These are phyloP conservation scores for Bergia sp. DNA, from an alignment of 92 coral and sea anemone genomes.

Conservation along the genomic window DNA sequence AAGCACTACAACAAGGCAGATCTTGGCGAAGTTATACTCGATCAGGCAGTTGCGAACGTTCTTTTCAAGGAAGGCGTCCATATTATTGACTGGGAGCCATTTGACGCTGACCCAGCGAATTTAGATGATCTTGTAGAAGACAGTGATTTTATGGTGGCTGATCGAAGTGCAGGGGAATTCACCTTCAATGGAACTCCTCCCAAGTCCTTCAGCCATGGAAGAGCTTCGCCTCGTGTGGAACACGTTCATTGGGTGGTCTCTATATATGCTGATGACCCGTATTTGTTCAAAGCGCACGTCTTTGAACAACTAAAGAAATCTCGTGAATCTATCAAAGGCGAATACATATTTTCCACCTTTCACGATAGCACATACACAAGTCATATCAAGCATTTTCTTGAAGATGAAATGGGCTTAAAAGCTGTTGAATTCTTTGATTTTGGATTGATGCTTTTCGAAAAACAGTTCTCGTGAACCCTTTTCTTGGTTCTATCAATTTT, in stretches of 20 bases:
- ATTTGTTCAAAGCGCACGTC: constrained; percentile 79
- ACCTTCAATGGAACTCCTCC: constrained; percentile 55
- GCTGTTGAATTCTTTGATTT: constrained; percentile 91
- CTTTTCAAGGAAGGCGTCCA: constrained; percentile 80
- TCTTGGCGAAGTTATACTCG: constrained; percentile 56
- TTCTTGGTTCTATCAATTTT: not conserved
- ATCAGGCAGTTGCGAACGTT: constrained; percentile 67
- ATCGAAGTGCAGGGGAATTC: constrained; percentile 76
- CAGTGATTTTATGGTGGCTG: constrained; percentile 79
- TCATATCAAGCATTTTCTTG: constrained; percentile 70
- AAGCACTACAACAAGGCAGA: constrained; percentile 69
- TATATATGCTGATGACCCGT: constrained; percentile 83
- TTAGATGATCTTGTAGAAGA: constrained; percentile 74
- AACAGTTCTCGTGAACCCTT: constrained; percentile 39
- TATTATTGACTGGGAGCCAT: constrained; percentile 96
- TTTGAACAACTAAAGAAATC: constrained; percentile 78
- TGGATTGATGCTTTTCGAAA: constrained; percentile 88
- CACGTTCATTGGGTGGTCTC: constrained; percentile 92
- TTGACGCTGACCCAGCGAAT: constrained; percentile 78
- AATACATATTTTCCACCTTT: constrained; percentile 88
- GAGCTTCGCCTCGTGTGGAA: constrained; percentile 84
- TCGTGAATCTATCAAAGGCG: constrained; percentile 52
- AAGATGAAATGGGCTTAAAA: constrained; percentile 67
- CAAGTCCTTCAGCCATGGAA: constrained; percentile 92
- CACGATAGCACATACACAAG: constrained; percentile 63